A percentile compares a stretch with the other conserved stretches of the same genome.
These are phyloP conservation scores for Euzophera pinguis DNA, from an alignment of 2,888 invertebrate species.

Conservation along the genomic window DNA sequence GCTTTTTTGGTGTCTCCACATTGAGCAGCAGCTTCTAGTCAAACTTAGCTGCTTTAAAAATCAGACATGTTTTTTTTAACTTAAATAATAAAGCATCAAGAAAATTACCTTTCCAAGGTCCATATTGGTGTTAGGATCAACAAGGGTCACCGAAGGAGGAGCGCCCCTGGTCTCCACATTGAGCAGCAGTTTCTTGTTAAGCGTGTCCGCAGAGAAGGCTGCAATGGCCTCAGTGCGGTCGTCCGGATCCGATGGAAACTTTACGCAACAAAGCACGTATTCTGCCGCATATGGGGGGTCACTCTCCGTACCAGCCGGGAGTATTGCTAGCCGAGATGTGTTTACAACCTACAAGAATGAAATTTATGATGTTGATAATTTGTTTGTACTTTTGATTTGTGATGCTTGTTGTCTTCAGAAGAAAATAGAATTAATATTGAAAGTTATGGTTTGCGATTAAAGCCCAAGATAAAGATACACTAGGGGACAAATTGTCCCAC, in stretches of 20 bases:
- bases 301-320: conserved; percentile 85
- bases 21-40: too few species aligned
- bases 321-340: conserved; percentile 86
- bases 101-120: conserved; percentile 72
- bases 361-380: too few species aligned
- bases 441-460: too few species aligned
- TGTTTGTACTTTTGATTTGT: too few species aligned
- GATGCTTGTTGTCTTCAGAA: too few species aligned
- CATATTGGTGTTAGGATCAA: conserved; percentile 68
- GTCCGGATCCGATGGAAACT: conserved; percentile 93
- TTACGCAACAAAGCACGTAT: conserved; percentile 90
- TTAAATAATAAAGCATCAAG: too few species aligned
- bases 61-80: too few species aligned
- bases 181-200: conserved; percentile 88
- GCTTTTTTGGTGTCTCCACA: too few species aligned
- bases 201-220: conserved; percentile 81
- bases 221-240: conserved; percentile 87
- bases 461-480: too few species aligned
- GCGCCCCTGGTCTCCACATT: conserved; percentile 88
- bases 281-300: conserved; percentile 93
- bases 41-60: too few species aligned
- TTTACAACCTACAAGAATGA: conserved; percentile 72
- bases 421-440: too few species aligned
- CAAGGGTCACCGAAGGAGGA: conserved; percentile 78
- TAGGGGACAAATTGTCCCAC: too few species aligned